Base-by-base conservation (phyloP, 2,888 invertebrate species). In the Dyspetes luteomarginatus region DNA sequence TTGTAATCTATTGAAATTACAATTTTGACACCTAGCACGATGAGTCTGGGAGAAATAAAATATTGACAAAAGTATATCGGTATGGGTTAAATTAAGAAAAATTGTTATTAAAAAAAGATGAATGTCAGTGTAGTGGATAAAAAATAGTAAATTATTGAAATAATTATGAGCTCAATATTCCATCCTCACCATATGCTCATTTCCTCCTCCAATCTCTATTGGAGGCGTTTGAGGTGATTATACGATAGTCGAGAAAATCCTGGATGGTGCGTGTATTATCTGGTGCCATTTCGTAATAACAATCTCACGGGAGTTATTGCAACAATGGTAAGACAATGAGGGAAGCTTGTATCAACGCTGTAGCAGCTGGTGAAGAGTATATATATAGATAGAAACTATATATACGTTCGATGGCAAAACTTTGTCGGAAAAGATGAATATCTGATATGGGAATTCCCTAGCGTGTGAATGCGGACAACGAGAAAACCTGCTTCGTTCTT, bases 301-400 rank as follows among this genome's bases (percentile, higher is more conserved):
- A 85, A 81, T 90, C 90, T 81, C 90, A 88, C 88, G 88, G 45
- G 83, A 86, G 85, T 90, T 88, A 86, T 88, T 83, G 83, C 83
- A 86, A 89, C 86, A 86, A 86, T 85, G 84, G 83, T 68, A 80
- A 76, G 79, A 84, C 85, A 86, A 86, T 85, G 73, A n/a, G 85
- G 78, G 86, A 85, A 82, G 83, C 52, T 55, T 64, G 55, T 68
- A 45, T 62, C 19, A 50, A 67, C 26, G 24, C 7, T 52, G n/a
- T 24, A 62, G 41, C 24, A 17, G 22, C 15, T 12, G n/a, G 41
- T 7, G 28, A 36, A 45, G 64, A 26, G 41, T 56, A n/a, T n/a
- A n/a, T n/a, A n/a, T n/a, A n/a, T n/a, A n/a, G n/a, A 24, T 68
- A 78, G 50, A 43, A 74, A 52, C 67, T 60, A 26, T 60, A 45